Base-by-base conservation (phyloP, 2,888 invertebrate species). In the Drosophila ochracea region DNA sequence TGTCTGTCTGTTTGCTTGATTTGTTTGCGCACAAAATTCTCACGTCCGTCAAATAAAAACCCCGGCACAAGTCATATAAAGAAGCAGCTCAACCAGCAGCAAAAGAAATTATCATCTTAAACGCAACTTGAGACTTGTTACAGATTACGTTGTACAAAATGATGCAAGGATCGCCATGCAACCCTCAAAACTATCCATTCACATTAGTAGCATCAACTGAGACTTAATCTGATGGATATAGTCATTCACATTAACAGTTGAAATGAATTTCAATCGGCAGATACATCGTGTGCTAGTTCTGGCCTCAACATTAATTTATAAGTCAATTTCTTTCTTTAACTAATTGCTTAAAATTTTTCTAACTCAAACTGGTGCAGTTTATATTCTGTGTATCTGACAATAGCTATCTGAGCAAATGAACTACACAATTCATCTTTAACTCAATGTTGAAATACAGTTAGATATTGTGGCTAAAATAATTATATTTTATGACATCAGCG, bases 1-100 rank as follows among this genome's bases (percentile, higher is more conserved):
- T 47, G 21, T 47, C 41, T 68, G 54, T 58, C 50, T 76, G 41
- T 80, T 73, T 79, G 60, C 37, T 49, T 37, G 61, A 71, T 76
- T 76, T 90, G 89, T 90, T 86, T 86, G 79, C 79, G 31, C 76
- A 84, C 81, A 81, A 76, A 86, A 83, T 83, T 86, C 90, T 90
- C 90, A 86, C 88, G 83, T 86, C 88, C 77, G 81, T 86, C 81
- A 83, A 83, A 80, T 49, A 57, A 65, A 65, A 66, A 73, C 58
- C 37, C 49, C 50, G 54, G 31, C 64, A 31, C 57, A 67, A 68
- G 59, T 41, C 59, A 52, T 54, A 30, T 54, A 62, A 66, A 58
- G n/a, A 49, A 68, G 58, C 67, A 59, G 60, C 39, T 7, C 13
- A 31, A 59, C 52, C 60, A 68, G 60, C 57, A 62, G 53, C 61